Percentiles rank a stretch among this genome's conserved stretches.
Evolutionary conservation across 2,113 vertebrate genomes (phyloP).

Genomic region (Parotia lawesii): DNA sequence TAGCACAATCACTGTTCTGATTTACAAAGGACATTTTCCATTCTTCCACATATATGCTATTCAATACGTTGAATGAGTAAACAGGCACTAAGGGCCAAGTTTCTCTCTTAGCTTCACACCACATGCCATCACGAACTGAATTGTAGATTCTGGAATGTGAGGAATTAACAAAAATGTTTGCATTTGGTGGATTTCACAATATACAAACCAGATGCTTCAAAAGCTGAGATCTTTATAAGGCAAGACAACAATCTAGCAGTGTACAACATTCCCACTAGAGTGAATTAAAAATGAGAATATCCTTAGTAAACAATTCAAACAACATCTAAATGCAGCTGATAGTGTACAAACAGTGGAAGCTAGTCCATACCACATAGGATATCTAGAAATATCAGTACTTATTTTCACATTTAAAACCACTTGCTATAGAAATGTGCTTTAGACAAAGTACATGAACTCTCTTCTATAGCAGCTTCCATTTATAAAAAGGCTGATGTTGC

Average conservation of each 20-base stretch:
- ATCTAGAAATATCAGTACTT: background rate
- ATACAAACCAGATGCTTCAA: background rate
- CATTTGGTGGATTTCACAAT: background rate
- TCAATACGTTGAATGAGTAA: background rate
- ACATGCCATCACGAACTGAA: background rate
- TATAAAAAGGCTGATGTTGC: background rate
- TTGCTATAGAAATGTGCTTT: background rate
- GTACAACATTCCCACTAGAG: background rate
- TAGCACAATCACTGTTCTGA: constrained; percentile 25
- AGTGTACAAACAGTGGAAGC: background rate
- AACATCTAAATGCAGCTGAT: background rate
- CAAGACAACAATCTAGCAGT: background rate
- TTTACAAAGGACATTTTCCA: constrained; percentile 11
- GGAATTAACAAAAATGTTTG: background rate
- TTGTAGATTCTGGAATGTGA: background rate
- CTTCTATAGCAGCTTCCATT: background rate
- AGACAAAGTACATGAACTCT: background rate
- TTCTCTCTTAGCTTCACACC: background rate
- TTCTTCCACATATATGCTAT: background rate
- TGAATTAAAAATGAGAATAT: background rate
- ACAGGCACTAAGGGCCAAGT: background rate
- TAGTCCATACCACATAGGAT: background rate
- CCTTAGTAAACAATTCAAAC: background rate
- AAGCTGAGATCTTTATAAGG: background rate
- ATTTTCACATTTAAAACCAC: background rate